A percentile compares a stretch with the other conserved stretches of the same genome.
Conservation (phyloP, 2,888 invertebrate genomes). For the Drosophila acutilabella region DNA sequence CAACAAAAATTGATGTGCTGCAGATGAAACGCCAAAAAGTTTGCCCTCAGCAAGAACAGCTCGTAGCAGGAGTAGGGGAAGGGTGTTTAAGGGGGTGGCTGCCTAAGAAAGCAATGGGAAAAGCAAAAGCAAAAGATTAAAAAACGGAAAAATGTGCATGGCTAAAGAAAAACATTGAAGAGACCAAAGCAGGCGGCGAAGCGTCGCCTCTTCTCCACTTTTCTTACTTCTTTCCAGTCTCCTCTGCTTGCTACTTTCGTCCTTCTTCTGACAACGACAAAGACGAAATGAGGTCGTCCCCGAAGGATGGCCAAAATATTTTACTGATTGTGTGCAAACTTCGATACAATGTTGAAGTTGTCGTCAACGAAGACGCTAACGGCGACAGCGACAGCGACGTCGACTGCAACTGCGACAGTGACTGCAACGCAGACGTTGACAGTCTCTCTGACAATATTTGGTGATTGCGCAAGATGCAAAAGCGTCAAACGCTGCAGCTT, state of each 20-base stretch:
- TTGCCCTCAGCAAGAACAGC: constrained; percentile 66
- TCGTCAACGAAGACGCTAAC: constrained; percentile 29
- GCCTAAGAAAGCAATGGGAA: constrained; percentile 57
- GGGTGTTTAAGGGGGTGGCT: constrained; percentile 12
- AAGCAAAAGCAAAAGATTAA: constrained; percentile 79
- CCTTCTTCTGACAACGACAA: constrained; percentile 67
- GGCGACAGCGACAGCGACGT: constrained; percentile 23
- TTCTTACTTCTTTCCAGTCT: background rate
- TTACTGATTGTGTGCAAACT: constrained; percentile 82
- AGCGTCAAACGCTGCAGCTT: constrained; percentile 67
- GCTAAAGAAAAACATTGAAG: constrained; percentile 71
- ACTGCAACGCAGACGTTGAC: constrained; percentile 53
- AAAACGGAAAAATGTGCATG: constrained; percentile 75
- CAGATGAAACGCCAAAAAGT: constrained; percentile 82
- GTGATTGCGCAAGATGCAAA: constrained; percentile 82
- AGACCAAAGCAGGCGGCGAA: constrained; percentile 56
- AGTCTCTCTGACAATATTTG: constrained; percentile 77
- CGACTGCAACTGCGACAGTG: constrained; percentile 3
- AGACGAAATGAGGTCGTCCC: constrained; percentile 78
- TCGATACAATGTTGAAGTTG: constrained; percentile 75
- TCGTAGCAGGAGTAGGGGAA: constrained; percentile 1
- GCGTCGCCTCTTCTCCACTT: constrained; percentile 33
- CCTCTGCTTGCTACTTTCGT: background rate
- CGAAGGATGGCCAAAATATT: constrained; percentile 80
- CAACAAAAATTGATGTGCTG: constrained; percentile 82